Evolutionary conservation across 2,113 vertebrate genomes (phyloP).

Genomic region (Chlorocebus sabaeus): DNA sequence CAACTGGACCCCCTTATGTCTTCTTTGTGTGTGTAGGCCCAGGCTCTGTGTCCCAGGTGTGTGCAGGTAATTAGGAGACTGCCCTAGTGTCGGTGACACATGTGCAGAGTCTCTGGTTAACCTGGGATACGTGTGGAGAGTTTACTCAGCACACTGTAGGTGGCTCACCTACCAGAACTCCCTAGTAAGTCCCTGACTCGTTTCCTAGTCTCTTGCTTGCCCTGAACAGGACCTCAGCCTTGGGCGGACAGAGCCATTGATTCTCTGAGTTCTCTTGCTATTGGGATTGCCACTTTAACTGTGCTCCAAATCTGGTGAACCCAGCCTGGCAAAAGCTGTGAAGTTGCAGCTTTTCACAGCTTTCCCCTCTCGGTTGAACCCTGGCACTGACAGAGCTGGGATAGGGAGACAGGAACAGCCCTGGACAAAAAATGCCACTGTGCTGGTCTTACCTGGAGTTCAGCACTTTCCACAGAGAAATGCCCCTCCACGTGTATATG

Average conservation of each 20-base stretch:
- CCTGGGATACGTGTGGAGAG: not conserved
- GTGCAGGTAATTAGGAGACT: not conserved
- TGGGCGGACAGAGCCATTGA: no score
- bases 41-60: not conserved
- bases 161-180: no score
- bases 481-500: no score
- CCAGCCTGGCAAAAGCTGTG: no score
- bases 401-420: no score
- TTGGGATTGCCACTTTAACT: not conserved
- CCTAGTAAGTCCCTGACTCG: not conserved
- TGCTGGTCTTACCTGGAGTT: no score
- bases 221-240: not conserved
- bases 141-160: not conserved
- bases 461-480: no score
- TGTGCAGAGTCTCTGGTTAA: not conserved
- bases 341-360: no score
- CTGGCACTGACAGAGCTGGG: no score
- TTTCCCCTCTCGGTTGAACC: no score
- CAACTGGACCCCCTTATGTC: accelerated
- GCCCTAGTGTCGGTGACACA: accelerated
- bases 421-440: no score
- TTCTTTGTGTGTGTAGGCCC: not conserved
- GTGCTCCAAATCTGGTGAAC: no score
- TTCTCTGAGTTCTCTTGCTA: not conserved
- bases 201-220: not conserved